Evolutionary conservation across 2,113 vertebrate genomes (phyloP).

Genomic region (Sander lucioperca): DNA sequence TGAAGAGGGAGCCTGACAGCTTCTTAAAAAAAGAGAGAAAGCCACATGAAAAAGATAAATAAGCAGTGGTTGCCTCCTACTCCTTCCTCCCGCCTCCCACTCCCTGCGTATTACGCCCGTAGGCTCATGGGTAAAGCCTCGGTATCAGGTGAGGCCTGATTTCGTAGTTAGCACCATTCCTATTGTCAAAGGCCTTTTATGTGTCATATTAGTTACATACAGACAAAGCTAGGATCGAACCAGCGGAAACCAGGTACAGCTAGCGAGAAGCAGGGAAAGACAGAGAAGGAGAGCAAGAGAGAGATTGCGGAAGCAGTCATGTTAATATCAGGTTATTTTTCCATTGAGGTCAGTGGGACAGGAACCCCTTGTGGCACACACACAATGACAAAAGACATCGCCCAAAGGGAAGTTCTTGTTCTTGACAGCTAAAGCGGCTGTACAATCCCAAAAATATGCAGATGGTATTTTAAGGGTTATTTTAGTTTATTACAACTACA

Average conservation of each 20-base stretch:
- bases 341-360: slow-evolving; percentile 72
- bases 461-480: background rate
- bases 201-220: slow-evolving; percentile 81
- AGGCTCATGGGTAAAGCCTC: slow-evolving; percentile 65
- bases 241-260: slow-evolving; percentile 70
- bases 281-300: slow-evolving; percentile 6
- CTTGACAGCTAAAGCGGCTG: background rate
- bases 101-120: slow-evolving; percentile 50
- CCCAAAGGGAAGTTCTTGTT: slow-evolving; percentile 14
- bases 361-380: slow-evolving; percentile 50
- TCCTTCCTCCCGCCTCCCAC: slow-evolving; percentile 37
- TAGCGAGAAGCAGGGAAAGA: slow-evolving; percentile 19
- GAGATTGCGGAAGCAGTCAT: slow-evolving; percentile 24
- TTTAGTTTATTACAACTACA: background rate
- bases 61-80: slow-evolving; percentile 65
- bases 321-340: slow-evolving; percentile 76
- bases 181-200: slow-evolving; percentile 77
- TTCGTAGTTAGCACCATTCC: slow-evolving; percentile 67
- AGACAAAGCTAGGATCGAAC: slow-evolving; percentile 77
- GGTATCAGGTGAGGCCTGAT: slow-evolving; percentile 76
- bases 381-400: slow-evolving; percentile 26
- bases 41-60: slow-evolving; percentile 77
- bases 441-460: slow-evolving; percentile 13
- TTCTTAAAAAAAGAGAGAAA: slow-evolving; percentile 58
- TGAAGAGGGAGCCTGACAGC: slow-evolving; percentile 56